phyloP scores from a whole-genome alignment of 2,797 vertebrate genomes.

The Chelon labrosus region DNA sequence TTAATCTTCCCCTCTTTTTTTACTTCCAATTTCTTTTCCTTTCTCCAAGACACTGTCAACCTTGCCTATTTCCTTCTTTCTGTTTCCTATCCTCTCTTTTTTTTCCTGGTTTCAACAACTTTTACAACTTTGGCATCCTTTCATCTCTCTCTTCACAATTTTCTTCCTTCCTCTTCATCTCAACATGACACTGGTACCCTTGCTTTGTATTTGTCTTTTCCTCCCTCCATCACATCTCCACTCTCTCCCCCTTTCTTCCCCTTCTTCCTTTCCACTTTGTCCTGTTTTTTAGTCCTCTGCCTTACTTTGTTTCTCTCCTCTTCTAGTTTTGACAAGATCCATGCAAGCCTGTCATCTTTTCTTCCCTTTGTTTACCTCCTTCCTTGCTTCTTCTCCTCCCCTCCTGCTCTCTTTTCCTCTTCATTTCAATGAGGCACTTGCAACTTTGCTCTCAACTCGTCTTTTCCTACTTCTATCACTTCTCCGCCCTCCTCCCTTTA shows the following conservation, averaged over 20 bases:
- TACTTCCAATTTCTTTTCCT: too few relatives aligned
- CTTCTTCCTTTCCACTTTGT: background rate
- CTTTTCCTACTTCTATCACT: background rate
- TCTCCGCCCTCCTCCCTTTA: background rate
- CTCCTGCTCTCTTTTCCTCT: background rate
- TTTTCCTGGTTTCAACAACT: too few relatives aligned
- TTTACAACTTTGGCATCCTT: too few relatives aligned
- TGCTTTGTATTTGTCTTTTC: conserved; percentile 8
- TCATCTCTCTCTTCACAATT: background rate
- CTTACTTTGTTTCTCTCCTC: too few relatives aligned
- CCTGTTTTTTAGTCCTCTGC: too few relatives aligned
- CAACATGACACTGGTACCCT: background rate
- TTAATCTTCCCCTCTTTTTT: too few relatives aligned
- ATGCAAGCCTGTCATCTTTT: background rate
- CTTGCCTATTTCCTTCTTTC: too few relatives aligned
- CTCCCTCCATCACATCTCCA: conserved; percentile 1
- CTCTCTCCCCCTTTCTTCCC: background rate
- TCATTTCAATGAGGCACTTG: background rate
- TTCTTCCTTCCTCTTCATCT: conserved; percentile 4
- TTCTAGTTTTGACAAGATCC: too few relatives aligned
- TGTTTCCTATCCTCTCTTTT: too few relatives aligned
- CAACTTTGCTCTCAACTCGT: conserved; percentile 3
- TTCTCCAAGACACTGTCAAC: too few relatives aligned
- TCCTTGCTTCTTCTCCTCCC: background rate
- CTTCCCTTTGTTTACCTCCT: background rate